Evolutionary conservation across 1,140 invertebrate species (phyloP).

Genomic region (Nilaparvata lugens): DNA sequence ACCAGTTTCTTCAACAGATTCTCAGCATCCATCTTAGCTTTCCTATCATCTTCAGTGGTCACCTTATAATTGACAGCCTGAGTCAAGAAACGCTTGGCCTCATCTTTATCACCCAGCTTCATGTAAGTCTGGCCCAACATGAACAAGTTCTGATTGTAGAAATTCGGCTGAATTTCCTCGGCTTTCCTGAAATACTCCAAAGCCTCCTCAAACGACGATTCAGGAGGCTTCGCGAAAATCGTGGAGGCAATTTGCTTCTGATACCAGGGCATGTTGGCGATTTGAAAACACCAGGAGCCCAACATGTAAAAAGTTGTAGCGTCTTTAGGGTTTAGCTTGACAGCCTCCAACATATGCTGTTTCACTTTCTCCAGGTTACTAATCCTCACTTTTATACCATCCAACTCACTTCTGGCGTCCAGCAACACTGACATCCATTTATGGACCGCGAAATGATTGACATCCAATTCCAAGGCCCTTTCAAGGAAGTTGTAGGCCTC

Average conservation of each 20-base stretch:
- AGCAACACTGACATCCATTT: slow-evolving; percentile 79
- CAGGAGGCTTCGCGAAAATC: slow-evolving; percentile 65
- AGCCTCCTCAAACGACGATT: slow-evolving; percentile 71
- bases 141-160: slow-evolving; percentile 75
- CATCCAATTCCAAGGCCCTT: slow-evolving; percentile 45
- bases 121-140: slow-evolving; percentile 65
- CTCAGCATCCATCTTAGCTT: slow-evolving; percentile 16
- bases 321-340: slow-evolving; percentile 69
- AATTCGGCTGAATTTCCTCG: slow-evolving; percentile 63
- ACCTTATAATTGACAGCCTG: slow-evolving; percentile 41
- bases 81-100: slow-evolving; percentile 45
- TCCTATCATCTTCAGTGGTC: slow-evolving; percentile 46
- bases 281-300: slow-evolving; percentile 60
- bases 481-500: slow-evolving; percentile 54
- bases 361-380: slow-evolving; percentile 58
- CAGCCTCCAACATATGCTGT: slow-evolving; percentile 62
- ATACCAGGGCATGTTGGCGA: slow-evolving; percentile 72
- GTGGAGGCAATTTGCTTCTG: slow-evolving; percentile 65
- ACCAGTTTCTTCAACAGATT: no score
- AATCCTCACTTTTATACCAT: slow-evolving; percentile 62
- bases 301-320: slow-evolving; percentile 65
- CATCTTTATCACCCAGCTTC: slow-evolving; percentile 44
- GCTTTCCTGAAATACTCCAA: slow-evolving; percentile 63
- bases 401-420: slow-evolving; percentile 52
- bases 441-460: slow-evolving; percentile 60